Evolutionary conservation across 2,113 vertebrate genomes (phyloP), one percentile per base, ranked within the genome.

Genomic region (Oncorhynchus keta): DNA sequence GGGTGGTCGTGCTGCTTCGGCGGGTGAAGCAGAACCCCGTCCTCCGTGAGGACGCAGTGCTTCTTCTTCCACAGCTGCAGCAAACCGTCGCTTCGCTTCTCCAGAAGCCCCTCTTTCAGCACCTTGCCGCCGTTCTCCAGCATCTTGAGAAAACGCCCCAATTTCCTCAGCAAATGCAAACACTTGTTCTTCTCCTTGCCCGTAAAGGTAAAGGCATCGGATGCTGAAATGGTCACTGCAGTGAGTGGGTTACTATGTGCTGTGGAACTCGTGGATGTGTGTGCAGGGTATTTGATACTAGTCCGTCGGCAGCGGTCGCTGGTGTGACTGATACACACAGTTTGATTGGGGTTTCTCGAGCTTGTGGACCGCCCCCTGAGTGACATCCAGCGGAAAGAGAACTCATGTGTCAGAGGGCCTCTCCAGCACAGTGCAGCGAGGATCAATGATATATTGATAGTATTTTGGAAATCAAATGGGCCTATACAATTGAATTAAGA

Each of bases 1-100:
- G 71, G 87, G 79, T 82, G 85, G 83, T 92, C 87, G 75, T 92
- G 94, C 76, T 95, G 96, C 81, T 96, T 97, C 79, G 96, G 95
- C 22, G 95, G 95, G 78, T 94, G 92, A 64, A 99, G 95, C 79
- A 98, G 91, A 67, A 99, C 92, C 69, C 96, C 96, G 84, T 99
- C 97, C 90, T 97, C 96, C n/a, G 97, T 98, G 82, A 99, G 95
- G 83, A 97, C 94, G 90, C 97, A 99, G 78, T 91, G 96, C 90
- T 98, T 98, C 91, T 98, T 97, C 94, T 98, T 99, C 97, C 97
- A 99, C 72, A 97, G 96, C 96, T 99, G 97, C 91, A 99, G 95
- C 84, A 99, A 89, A 70, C 97, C 97, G 84, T 97, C 96, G 87
- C 97, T 98, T 70, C 97, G 89, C 90, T 99, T 99, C 94, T 98